phyloP scores from a whole-genome alignment of 2,113 vertebrate species.

The Osmerus mordax region DNA sequence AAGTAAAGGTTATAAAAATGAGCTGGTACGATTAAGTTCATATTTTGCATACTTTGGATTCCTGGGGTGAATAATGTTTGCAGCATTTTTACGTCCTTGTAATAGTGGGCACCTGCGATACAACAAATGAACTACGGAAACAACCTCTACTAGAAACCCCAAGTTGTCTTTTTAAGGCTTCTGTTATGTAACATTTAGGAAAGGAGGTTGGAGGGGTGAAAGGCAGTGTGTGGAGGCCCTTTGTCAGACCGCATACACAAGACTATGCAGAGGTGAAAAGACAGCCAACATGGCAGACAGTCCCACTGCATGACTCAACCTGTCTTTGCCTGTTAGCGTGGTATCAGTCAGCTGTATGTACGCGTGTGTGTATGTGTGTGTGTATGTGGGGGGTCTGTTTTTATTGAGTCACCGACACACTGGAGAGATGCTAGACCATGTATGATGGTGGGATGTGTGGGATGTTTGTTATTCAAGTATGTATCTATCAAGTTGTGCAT shows the following conservation, averaged over 20 bases:
- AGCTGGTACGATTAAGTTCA: too few species aligned
- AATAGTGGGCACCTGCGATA: too few species aligned
- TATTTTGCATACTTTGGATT: too few species aligned
- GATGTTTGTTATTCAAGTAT: conserved; percentile 28
- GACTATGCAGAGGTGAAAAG: conserved; percentile 55
- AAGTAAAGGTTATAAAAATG: too few species aligned
- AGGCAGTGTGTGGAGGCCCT: conserved; percentile 39
- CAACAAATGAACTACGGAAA: too few species aligned
- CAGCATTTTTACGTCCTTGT: too few species aligned
- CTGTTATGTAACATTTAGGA: conserved; percentile 40
- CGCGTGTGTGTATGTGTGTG: too few species aligned
- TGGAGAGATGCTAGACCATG: conserved; percentile 49
- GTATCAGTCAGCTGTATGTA: conserved; percentile 44
- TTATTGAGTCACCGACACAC: conserved; percentile 63
- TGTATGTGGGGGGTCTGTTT: conserved; percentile 44
- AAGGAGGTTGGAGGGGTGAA: conserved; percentile 19
- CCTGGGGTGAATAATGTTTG: too few species aligned
- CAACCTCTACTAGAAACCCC: too few species aligned
- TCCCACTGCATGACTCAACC: conserved; percentile 67
- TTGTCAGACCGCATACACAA: conserved; percentile 59
- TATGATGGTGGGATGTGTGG: conserved; percentile 25
- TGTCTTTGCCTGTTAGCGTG: conserved; percentile 61
- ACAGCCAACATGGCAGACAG: conserved; percentile 63
- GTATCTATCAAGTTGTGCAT: not conserved
- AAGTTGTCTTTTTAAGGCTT: too few species aligned